These are phyloP conservation scores for Oscheius myriophilus DNA, from an alignment of 2,888 invertebrate species.

Conservation along the genomic window DNA sequence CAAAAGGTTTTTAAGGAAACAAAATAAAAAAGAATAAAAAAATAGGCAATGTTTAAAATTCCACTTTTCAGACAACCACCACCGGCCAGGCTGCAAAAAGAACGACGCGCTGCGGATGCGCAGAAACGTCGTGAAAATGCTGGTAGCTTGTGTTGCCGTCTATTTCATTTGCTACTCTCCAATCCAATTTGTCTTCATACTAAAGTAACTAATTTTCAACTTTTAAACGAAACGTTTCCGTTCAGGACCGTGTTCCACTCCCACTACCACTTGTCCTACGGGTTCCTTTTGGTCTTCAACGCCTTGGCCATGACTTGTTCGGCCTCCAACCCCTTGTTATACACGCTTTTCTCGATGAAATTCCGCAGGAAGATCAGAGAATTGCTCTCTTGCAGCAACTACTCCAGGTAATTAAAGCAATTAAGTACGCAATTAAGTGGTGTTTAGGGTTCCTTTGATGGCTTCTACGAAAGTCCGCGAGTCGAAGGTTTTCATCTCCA, in stretches of 20 bases:
- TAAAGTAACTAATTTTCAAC: slow-evolving; percentile 45
- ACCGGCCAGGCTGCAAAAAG: not conserved
- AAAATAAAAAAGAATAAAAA: too few relatives aligned
- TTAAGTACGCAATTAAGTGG: not conserved
- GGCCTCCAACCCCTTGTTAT: slow-evolving; percentile 67
- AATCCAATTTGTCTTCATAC: slow-evolving; percentile 70
- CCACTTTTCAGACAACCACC: not conserved
- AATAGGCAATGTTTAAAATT: too few relatives aligned
- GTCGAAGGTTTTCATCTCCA: not conserved
- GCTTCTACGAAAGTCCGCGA: not conserved
- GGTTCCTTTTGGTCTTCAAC: slow-evolving; percentile 63
- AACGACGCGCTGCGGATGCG: slow-evolving; percentile 59
- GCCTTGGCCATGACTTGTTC: slow-evolving; percentile 67
- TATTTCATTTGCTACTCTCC: slow-evolving; percentile 74
- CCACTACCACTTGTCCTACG: slow-evolving; percentile 56
- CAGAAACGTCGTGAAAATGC: slow-evolving; percentile 73
- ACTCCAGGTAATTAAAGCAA: slow-evolving; percentile 15
- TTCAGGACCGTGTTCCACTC: slow-evolving; percentile 62
- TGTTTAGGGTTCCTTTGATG: slow-evolving; percentile 17
- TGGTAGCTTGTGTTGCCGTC: slow-evolving; percentile 72
- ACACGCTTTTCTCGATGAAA: slow-evolving; percentile 66
- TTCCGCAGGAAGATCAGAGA: slow-evolving; percentile 45
- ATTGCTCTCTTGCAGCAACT: slow-evolving; percentile 19
- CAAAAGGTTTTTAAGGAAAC: too few relatives aligned
- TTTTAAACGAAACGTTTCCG: not conserved